Evolutionary conservation across 1,140 invertebrate species (phyloP), one percentile per base, ranked within the genome.

Genomic region (Stenopsyche tienmushanensis): DNA sequence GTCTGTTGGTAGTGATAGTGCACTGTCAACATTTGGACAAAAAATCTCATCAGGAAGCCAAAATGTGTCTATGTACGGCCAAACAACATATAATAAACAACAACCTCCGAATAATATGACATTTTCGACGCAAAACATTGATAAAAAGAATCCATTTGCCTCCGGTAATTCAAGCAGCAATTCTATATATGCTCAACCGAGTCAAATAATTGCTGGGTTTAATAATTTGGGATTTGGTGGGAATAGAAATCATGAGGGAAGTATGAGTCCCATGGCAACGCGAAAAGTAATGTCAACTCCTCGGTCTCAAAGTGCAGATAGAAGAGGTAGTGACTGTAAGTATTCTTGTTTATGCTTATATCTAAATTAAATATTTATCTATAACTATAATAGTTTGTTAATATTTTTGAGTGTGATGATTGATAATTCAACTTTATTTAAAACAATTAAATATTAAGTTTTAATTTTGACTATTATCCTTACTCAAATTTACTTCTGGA

Each of bases 301-400:
- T 39, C 69, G 83, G 45, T 81, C 82, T 29, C 83, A 83, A 69
- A 84, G 83, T 71, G 83, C 83, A 20, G 83, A 84, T 71, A 72
- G 83, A 62, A 81, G 79, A 65, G 74, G 75, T 25, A 69, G 69
- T 17, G 79, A 79, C 65, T 78, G 81, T 82, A 69, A 76, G 75
- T 72, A 42, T 55, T 52, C n/a, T 52, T 24, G 9, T 62, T 13
- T 10, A 54, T 39, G 18, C 54, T 34, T 64, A 2, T 54, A 54
- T 20, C 18, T 62, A 50, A 10, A 15, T 9, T 3, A 10, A 34
- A 18, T 63, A 45, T 59, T 13, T 2, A 7, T 23, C 8, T 45
- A 9, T 23, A 45, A 13, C 1, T 44, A 2, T 52, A 3, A 1
- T 1, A 49, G 5, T 52, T 8, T 50, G 2, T n/a, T n/a, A 52